Conservation (phyloP, 2,888 invertebrate species). For the Dendrolimus houi region DNA sequence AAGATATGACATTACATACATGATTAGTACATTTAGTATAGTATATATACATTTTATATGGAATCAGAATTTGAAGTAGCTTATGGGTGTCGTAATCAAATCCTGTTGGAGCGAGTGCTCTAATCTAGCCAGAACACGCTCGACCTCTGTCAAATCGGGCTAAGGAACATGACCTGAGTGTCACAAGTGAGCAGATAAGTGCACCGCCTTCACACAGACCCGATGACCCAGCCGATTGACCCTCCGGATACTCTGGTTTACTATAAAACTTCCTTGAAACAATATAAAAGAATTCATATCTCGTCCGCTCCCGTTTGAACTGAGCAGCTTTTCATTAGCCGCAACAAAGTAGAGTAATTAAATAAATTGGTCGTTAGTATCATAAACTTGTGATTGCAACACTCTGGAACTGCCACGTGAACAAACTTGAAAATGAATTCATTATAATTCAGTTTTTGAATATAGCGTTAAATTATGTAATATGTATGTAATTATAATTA, state of each 20-base stretch:
- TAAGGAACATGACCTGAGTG: conserved; percentile 49
- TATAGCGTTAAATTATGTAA: too few species aligned
- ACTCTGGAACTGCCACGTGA: conserved; percentile 39
- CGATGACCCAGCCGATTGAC: too few species aligned
- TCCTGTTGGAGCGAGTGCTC: conserved; percentile 41
- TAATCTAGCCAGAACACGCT: conserved; percentile 59
- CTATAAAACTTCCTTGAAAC: conserved; percentile 5
- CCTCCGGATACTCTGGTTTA: neutral
- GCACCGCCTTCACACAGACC: conserved; percentile 11
- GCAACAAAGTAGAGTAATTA: conserved; percentile 39
- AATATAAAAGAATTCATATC: conserved; percentile 22
- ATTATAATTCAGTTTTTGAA: neutral
- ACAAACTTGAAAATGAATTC: conserved; percentile 37
- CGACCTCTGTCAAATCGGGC: conserved; percentile 61
- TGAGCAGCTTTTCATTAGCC: conserved; percentile 32
- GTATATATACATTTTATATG: neutral
- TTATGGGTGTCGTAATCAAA: conserved; percentile 49
- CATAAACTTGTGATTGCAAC: conserved; percentile 37
- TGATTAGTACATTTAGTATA: too few species aligned
- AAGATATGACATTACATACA: too few species aligned
- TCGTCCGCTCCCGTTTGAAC: conserved; percentile 22
- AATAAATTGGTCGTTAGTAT: conserved; percentile 47
- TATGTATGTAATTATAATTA: too few species aligned
- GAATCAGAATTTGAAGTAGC: conserved; percentile 32
- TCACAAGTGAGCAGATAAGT: conserved; percentile 43